phyloP scores from a whole-genome alignment of 2,888 invertebrate species.

The Dicranocentrus wangi region DNA sequence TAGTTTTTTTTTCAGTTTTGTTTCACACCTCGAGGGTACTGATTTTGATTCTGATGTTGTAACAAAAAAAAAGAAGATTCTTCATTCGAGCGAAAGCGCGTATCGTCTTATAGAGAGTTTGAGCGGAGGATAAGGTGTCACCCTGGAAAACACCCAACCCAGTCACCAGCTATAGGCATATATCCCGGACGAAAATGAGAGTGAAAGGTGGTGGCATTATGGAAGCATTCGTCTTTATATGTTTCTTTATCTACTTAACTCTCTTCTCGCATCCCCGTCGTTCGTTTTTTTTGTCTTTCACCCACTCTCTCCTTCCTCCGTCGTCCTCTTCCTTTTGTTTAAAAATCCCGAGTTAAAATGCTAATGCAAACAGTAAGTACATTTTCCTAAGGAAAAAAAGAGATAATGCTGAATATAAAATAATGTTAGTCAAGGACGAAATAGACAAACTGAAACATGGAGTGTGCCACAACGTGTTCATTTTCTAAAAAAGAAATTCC shows the following conservation, averaged over 20 bases:
- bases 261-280: constrained; percentile 45
- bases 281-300: constrained; percentile 30
- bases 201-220: constrained; percentile 51
- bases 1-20: constrained; percentile 27
- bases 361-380: constrained; percentile 40
- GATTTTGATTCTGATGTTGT: constrained; percentile 52
- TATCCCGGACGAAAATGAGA: constrained; percentile 24
- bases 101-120: constrained; percentile 40
- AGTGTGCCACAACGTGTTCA: constrained; percentile 13
- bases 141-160: no score
- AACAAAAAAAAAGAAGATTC: constrained; percentile 24
- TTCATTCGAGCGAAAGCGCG: constrained; percentile 29
- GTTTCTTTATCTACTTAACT: constrained; percentile 53
- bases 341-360: constrained; percentile 49
- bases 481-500: no score
- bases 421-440: constrained; percentile 12
- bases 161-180: constrained; percentile 7
- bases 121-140: constrained; percentile 21
- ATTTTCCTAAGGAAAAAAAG: not conserved
- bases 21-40: constrained; percentile 54
- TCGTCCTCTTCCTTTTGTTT: constrained; percentile 29
- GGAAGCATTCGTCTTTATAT: constrained; percentile 50
- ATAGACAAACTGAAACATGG: constrained; percentile 1
- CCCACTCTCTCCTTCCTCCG: not conserved
- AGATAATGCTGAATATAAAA: constrained; percentile 21